phyloP scores from a whole-genome alignment of 1,140 invertebrate genomes.

The Lordiphosa stackelbergi region DNA sequence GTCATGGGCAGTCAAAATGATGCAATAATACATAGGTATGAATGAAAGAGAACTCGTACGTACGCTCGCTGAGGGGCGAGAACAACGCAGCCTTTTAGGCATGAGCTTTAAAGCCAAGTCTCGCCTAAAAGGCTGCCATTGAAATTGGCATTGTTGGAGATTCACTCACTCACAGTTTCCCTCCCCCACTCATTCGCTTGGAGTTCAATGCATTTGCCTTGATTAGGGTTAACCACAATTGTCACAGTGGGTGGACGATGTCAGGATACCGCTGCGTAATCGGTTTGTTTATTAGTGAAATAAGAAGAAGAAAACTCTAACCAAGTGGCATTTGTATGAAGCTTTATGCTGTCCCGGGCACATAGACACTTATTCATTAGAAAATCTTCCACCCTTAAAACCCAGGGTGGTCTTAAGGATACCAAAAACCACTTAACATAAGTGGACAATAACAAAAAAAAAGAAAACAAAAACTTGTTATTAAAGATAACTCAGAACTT shows the following conservation, averaged over 20 bases:
- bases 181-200: background rate
- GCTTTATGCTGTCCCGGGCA: conserved; percentile 53
- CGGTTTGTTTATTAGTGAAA: conserved; percentile 64
- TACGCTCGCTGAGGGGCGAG: background rate
- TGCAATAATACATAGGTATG: conserved; percentile 1
- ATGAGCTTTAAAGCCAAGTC: conserved; percentile 8
- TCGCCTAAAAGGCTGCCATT: conserved; percentile 42
- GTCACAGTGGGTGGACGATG: conserved; percentile 35
- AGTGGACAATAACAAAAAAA: conserved; percentile 2
- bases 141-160: conserved; percentile 12
- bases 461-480: conserved; percentile 4
- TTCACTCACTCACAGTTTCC: background rate
- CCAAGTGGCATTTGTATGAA: conserved; percentile 46
- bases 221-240: conserved; percentile 31
- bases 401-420: conserved; percentile 2
- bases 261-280: conserved; percentile 63
- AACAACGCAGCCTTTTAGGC: conserved; percentile 24
- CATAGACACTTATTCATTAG: conserved; percentile 11
- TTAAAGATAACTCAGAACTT: conserved; percentile 11
- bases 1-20: conserved; percentile 39
- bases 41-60: no score
- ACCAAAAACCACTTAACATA: conserved; percentile 39
- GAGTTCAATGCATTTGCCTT: conserved; percentile 29
- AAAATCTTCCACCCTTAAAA: conserved; percentile 2
- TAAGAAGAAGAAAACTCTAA: background rate